These are phyloP conservation scores for Hyppa rectilinea DNA, from an alignment of 2,888 invertebrate genomes.

Conservation along the genomic window DNA sequence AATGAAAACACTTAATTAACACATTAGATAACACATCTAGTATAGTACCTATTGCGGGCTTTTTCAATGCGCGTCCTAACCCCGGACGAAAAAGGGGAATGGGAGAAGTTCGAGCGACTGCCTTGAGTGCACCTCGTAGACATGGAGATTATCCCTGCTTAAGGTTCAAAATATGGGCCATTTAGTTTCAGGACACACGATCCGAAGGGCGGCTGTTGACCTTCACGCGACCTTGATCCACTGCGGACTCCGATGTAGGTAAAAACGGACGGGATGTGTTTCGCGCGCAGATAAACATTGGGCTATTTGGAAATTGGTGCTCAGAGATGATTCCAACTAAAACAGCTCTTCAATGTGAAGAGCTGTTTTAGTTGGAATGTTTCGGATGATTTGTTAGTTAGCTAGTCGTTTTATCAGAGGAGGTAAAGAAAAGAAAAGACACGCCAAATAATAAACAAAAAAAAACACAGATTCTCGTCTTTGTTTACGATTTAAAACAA, in stretches of 20 bases:
- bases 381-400: no score
- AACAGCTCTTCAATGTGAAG: no score
- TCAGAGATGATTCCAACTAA: no score
- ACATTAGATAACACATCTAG: constrained; percentile 7
- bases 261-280: constrained; percentile 30
- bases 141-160: constrained; percentile 20
- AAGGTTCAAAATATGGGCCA: constrained; percentile 24
- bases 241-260: constrained; percentile 17
- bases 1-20: not conserved
- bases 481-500: no score
- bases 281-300: not conserved
- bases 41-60: not conserved
- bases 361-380: no score
- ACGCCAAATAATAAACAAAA: no score
- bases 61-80: constrained; percentile 1
- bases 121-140: not conserved
- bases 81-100: not conserved
- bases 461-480: no score
- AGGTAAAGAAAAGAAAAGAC: no score
- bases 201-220: constrained; percentile 37
- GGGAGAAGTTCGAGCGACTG: not conserved
- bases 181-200: constrained; percentile 44
- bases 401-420: no score
- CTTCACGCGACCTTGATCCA: constrained; percentile 54
- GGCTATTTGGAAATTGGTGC: not conserved